Percentiles rank a stretch among this genome's conserved stretches.
phyloP scores from a whole-genome alignment of 2,113 vertebrate species.

The Pleuronectes platessa region DNA sequence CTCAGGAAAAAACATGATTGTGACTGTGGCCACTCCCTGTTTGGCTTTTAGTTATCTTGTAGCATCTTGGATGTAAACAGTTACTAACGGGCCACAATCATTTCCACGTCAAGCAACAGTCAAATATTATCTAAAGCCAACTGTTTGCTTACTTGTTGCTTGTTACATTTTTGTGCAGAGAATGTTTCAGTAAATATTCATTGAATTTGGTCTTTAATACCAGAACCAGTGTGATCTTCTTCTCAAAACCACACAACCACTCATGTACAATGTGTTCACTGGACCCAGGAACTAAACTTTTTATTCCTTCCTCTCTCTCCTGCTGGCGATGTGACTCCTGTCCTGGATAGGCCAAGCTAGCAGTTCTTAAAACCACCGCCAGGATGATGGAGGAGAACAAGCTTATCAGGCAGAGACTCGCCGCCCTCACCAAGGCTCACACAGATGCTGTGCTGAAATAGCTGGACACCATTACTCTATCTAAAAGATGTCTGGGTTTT shows the following conservation, averaged over 20 bases:
- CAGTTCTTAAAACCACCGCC: conserved; percentile 86
- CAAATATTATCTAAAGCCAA: not conserved
- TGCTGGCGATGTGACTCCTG: conserved; percentile 6
- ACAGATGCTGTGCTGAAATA: conserved; percentile 20
- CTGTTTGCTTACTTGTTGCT: not conserved
- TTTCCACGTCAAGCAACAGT: not conserved
- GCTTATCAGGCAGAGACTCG: conserved; percentile 82
- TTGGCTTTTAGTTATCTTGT: not conserved
- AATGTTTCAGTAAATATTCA: too few species aligned
- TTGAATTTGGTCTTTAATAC: too few species aligned
- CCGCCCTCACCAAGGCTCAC: conserved; percentile 61
- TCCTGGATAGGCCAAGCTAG: conserved; percentile 72
- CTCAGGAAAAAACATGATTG: not conserved
- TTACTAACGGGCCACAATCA: not conserved
- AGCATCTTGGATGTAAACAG: not conserved
- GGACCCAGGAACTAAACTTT: not conserved
- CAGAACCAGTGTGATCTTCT: too few species aligned
- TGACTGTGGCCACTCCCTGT: not conserved
- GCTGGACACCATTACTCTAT: not conserved
- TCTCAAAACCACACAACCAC: too few species aligned
- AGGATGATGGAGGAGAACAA: conserved; percentile 91
- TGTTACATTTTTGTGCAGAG: too few species aligned
- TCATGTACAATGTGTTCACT: not conserved
- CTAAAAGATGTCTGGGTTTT: not conserved
- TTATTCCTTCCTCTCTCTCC: not conserved